A percentile compares a stretch with the other conserved stretches of the same genome.
phyloP scores from a whole-genome alignment of 2,113 vertebrate species.

The Macquaria australasica region DNA sequence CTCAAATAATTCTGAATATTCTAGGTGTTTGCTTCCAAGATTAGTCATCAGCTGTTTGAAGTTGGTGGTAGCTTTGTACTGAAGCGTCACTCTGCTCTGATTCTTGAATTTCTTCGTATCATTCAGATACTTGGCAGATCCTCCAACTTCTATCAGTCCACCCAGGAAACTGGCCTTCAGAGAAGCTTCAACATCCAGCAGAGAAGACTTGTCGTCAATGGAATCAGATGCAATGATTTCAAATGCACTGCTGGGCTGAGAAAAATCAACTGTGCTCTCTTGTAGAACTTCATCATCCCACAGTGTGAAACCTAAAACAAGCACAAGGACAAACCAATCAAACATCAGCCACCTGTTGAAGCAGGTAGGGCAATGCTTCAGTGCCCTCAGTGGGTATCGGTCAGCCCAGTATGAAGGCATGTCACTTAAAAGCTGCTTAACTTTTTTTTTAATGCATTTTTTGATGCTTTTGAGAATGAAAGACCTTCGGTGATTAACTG shows the following conservation, averaged over 20 bases:
- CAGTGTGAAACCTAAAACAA: not conserved
- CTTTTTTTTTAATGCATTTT: too few relatives aligned
- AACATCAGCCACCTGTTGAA: too few relatives aligned
- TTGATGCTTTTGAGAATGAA: too few relatives aligned
- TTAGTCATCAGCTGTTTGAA: not conserved
- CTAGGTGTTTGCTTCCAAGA: not conserved
- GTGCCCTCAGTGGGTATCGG: too few relatives aligned
- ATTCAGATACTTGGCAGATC: slow-evolving; percentile 3
- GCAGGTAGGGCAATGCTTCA: too few relatives aligned
- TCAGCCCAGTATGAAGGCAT: too few relatives aligned
- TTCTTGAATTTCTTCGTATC: not conserved
- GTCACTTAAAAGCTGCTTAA: too few relatives aligned
- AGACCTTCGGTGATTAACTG: too few relatives aligned
- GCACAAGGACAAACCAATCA: too few relatives aligned
- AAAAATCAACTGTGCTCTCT: not conserved
- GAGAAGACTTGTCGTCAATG: not conserved
- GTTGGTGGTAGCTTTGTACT: not conserved
- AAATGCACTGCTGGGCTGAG: not conserved
- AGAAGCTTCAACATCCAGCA: not conserved
- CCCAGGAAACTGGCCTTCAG: slow-evolving; percentile 2
- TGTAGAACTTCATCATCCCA: not conserved
- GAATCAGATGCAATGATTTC: not conserved
- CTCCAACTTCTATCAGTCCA: not conserved
- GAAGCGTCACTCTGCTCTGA: not conserved
- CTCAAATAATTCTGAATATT: too few relatives aligned